Percentiles rank a stretch among this genome's conserved stretches.
These are phyloP conservation scores for Epinotia bilunana DNA, from an alignment of 2,888 invertebrate genomes.

Conservation along the genomic window DNA sequence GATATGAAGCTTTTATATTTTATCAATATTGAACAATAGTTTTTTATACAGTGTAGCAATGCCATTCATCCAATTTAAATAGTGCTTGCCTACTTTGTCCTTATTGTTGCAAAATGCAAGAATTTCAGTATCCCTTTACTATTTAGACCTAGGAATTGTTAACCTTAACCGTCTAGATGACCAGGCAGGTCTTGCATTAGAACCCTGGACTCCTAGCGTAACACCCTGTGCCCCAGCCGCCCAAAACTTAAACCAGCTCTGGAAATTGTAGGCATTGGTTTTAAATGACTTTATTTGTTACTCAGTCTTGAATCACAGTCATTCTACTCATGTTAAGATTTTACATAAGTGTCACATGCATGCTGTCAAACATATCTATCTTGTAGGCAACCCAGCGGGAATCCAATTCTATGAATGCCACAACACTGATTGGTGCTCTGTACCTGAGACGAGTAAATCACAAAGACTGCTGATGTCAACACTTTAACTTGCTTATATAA, in stretches of 20 bases:
- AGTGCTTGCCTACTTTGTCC: neutral
- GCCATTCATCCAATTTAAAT: neutral
- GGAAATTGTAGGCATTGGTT: neutral
- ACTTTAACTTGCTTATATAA: no score
- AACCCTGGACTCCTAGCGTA: no score
- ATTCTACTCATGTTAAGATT: no score
- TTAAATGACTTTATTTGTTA: neutral
- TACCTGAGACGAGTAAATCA: neutral
- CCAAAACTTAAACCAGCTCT: no score
- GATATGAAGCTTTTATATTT: slow-evolving; percentile 15
- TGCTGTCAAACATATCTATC: no score
- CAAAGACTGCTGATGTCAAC: neutral
- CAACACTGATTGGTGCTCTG: neutral
- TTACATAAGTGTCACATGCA: no score
- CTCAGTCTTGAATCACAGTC: neutral
- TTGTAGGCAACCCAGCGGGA: neutral
- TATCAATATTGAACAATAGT: slow-evolving; percentile 2
- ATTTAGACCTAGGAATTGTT: no score
- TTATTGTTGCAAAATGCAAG: neutral
- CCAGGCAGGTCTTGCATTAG: no score
- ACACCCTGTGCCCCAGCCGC: no score
- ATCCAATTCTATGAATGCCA: neutral
- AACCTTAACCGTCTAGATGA: no score
- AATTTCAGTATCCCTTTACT: neutral
- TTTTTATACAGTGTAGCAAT: neutral